Evolutionary conservation across 1,140 invertebrate species (phyloP).

Genomic region (Bombus waltoni): DNA sequence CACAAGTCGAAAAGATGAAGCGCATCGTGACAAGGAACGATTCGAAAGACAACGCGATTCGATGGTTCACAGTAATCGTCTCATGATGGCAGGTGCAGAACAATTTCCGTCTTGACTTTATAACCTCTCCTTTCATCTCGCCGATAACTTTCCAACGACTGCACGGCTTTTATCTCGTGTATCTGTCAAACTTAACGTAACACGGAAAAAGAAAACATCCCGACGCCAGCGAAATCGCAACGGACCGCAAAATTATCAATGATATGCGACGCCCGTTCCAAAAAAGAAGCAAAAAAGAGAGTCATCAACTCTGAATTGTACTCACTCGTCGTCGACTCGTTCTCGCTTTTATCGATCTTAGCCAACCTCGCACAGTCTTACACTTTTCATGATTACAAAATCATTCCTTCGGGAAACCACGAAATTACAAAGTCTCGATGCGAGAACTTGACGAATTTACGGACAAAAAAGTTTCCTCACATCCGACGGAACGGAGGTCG

Average conservation of each 20-base stretch:
- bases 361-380: conserved; percentile 63
- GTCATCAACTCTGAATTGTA: conserved; percentile 23
- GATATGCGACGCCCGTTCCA: conserved; percentile 35
- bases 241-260: conserved; percentile 1
- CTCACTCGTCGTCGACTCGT: conserved; percentile 50
- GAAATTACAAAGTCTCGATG: conserved; percentile 8
- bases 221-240: not conserved
- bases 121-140: conserved; percentile 56
- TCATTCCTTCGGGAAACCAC: conserved; percentile 11
- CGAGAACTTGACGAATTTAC: conserved; percentile 29
- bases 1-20: too few relatives aligned
- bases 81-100: conserved; percentile 51
- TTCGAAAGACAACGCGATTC: not conserved
- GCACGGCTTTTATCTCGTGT: not conserved
- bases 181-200: not conserved
- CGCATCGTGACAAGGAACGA: not conserved
- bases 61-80: conserved; percentile 24
- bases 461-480: conserved; percentile 40
- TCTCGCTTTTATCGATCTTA: conserved; percentile 38
- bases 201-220: not conserved
- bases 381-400: conserved; percentile 63
- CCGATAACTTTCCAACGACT: not conserved
- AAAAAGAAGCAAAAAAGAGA: conserved; percentile 19
- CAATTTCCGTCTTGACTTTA: conserved; percentile 44
- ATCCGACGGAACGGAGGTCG: conserved; percentile 59